Evolutionary conservation across 2,888 invertebrate species (phyloP), one percentile per base, ranked within the genome.

Genomic region (Pedicia rivosa): DNA sequence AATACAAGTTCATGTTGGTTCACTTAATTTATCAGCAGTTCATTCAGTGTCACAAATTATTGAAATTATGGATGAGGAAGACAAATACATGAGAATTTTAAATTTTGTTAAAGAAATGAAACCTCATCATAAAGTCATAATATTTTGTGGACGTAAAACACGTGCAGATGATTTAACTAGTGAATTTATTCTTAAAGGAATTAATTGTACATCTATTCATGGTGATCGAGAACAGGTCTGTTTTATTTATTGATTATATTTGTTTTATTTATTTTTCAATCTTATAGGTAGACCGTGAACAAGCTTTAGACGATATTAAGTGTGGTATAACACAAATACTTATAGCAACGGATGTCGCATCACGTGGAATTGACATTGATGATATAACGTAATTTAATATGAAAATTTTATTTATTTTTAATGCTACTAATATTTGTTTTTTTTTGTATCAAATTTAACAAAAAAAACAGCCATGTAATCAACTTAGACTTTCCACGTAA

Each of bases 311-410:
- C 15, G 90, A 91, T 48, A 78, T 95, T 49, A 75, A 79, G 43
- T 68, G 69, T 38, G 90, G 91, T 0, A 63, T 66, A 2, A 83
- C 86, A 0, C 72, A 72, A 42, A 82, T 95, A 45, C 66, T 95
- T 16, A 74, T 95, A 36, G 94, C 94, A 1, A 95, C 95, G 1
- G 95, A 95, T 66, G 84, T 95, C 2, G 94, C 92, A 3, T 88
- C 91, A 5, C 70, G 95, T 44, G 95, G 95, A 2, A 72, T 95
- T 36, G 95, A 95, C 54, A 90, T 90, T 36, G 77, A 80, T 50
- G 84, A 88, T 52, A 68, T 88, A 8, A 82, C 86, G 62, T 82
- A 44, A 49, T 34, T 2, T 24, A 14, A 36, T 31, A 57, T 52
- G n/a, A n/a, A n/a, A n/a, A n/a, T 64, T 56, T 25, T 13, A 13